Evolutionary conservation across 2,113 vertebrate genomes (phyloP).

Genomic region (Alligator mississippiensis): DNA sequence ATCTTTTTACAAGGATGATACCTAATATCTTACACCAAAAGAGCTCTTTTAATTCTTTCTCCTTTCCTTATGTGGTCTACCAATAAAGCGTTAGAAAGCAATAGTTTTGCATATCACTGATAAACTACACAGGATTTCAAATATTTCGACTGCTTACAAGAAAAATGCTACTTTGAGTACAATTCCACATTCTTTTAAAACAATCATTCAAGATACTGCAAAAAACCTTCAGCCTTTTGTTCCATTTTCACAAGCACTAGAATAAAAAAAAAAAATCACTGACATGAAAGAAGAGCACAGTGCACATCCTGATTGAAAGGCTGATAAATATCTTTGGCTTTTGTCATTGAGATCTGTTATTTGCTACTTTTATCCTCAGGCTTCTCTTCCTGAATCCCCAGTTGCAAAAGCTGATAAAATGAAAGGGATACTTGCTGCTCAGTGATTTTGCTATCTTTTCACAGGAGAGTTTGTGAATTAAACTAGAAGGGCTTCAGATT

Average conservation of each 20-base stretch:
- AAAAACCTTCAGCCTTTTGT: not conserved
- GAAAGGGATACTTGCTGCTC: not conserved
- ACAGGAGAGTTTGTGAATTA: not conserved
- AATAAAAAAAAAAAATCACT: not conserved
- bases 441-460: not conserved
- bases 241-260: not conserved
- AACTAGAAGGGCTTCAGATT: not conserved
- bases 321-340: not conserved
- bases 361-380: not conserved
- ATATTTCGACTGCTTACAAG: not conserved
- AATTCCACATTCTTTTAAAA: not conserved
- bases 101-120: not conserved
- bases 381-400: not conserved
- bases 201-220: not conserved
- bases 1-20: not conserved
- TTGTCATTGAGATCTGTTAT: not conserved
- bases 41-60: not conserved
- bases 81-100: not conserved
- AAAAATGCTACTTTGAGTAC: not conserved
- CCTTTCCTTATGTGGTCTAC: not conserved
- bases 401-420: not conserved
- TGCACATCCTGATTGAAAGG: not conserved
- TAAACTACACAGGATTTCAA: not conserved
- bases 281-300: not conserved
- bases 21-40: not conserved